Evolutionary conservation across 2,888 invertebrate genomes (phyloP), one percentile per base, ranked within the genome.

Genomic region (Callimorpha dominula): DNA sequence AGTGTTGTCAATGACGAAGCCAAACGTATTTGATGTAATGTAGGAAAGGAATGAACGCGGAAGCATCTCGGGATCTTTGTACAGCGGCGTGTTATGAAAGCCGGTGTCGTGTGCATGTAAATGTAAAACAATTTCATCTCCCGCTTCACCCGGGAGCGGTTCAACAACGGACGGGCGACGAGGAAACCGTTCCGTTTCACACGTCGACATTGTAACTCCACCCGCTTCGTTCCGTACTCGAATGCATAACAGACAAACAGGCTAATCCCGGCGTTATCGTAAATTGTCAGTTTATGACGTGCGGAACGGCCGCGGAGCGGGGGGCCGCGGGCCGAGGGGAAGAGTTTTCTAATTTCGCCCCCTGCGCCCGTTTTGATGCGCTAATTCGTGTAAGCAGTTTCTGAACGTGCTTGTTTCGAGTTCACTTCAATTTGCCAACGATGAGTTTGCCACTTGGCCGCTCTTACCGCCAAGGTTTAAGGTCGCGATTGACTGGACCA

Each of bases 251-350:
- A 95, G 93, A 94, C 95, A 95, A 94, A 95, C 95, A 94, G 88
- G 95, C 95, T 96, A 96, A 96, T 96, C 96, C 96, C 92, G 90
- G 90, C 93, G 94, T 95, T 95, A 96, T 95, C 96, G 96, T 96
- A 96, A 96, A 96, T 96, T 95, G 96, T 96, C 95, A 96, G 95
- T 96, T 96, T 96, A 96, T 96, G 96, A 96, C 96, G 96, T 96
- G 95, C 95, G 92, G 94, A 95, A 95, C 93, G 96, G 92, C 88
- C 89, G 91, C 87, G 91, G 89, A 88, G 88, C 76, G 76, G 77
- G 78, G 85, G 85, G 78, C 78, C 77, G 86, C 82, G 85, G 89
- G 83, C 85, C 83, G 77, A 86, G 87, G 86, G 89, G 89, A 86
- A 87, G 92, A 93, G 92, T 94, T 95, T 95, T 95, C 95, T 94